phyloP scores from a whole-genome alignment of 2,888 invertebrate genomes.

The Erebia palarica region DNA sequence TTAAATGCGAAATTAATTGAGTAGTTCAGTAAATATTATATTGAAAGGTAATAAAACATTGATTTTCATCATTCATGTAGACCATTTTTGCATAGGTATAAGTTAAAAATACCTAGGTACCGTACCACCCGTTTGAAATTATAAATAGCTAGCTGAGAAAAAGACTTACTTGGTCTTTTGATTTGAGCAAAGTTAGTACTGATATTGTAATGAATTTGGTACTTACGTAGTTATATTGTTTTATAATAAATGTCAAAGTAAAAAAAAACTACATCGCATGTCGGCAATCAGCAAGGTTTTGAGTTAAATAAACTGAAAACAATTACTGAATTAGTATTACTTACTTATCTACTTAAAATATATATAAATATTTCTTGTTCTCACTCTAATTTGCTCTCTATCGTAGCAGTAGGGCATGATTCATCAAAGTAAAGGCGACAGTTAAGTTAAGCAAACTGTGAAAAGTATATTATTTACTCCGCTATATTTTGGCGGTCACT shows the following conservation, averaged over 20 bases:
- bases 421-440: slow-evolving; percentile 38
- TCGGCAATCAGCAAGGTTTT: background rate
- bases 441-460: slow-evolving; percentile 4
- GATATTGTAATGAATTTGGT: too few species aligned
- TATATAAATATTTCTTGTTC: slow-evolving; percentile 8
- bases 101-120: too few species aligned
- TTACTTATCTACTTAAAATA: background rate
- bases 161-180: background rate
- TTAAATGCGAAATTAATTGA: too few species aligned
- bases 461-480: slow-evolving; percentile 35
- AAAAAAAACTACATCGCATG: background rate
- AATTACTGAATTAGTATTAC: background rate
- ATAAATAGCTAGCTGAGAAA: background rate
- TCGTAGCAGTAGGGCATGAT: slow-evolving; percentile 28
- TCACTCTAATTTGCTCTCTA: slow-evolving; percentile 6
- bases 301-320: slow-evolving; percentile 13
- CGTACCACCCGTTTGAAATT: background rate
- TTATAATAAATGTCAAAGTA: background rate
- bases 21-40: too few species aligned
- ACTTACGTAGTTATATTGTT: too few species aligned
- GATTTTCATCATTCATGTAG: too few species aligned
- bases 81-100: too few species aligned
- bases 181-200: too few species aligned
- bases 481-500: slow-evolving; percentile 36
- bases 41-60: too few species aligned